A percentile compares a stretch with the other conserved stretches of the same genome.
phyloP scores from a whole-genome alignment of 2,113 vertebrate genomes.

The Ibidorhyncha struthersii region DNA sequence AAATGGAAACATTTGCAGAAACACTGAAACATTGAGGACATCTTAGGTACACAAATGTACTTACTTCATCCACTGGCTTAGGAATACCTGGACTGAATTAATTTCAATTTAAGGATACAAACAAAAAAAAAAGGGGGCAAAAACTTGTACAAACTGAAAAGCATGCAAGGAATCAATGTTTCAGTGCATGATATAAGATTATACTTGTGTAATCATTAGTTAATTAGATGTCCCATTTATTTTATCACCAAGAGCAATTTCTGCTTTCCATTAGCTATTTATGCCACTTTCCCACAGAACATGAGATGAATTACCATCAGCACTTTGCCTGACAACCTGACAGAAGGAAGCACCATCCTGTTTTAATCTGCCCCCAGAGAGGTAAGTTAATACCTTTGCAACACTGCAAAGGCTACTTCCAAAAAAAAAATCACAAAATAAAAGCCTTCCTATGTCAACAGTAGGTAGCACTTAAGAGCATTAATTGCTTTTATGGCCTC shows the following conservation, averaged over 20 bases:
- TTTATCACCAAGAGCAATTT: not conserved
- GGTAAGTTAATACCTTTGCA: not conserved
- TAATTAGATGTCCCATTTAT: not conserved
- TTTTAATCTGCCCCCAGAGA: not conserved
- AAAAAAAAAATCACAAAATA: not conserved
- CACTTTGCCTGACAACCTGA: not conserved
- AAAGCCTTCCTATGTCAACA: not conserved
- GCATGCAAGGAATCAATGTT: not conserved
- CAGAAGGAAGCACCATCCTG: not conserved
- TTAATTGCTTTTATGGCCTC: not conserved
- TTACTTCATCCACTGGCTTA: not conserved
- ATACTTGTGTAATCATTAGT: not conserved
- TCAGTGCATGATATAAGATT: not conserved
- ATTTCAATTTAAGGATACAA: not conserved
- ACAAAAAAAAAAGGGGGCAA: not conserved
- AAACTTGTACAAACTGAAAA: not conserved
- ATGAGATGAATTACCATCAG: not conserved
- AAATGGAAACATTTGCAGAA: not conserved
- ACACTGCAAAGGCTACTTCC: not conserved
- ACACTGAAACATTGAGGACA: not conserved
- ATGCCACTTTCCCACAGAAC: not conserved
- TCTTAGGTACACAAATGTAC: not conserved
- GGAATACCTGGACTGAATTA: not conserved
- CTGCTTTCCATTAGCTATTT: not conserved
- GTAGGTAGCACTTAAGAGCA: not conserved